Evolutionary conservation across 2,113 vertebrate genomes (phyloP).

Genomic region (Gallinago paraguaiae): DNA sequence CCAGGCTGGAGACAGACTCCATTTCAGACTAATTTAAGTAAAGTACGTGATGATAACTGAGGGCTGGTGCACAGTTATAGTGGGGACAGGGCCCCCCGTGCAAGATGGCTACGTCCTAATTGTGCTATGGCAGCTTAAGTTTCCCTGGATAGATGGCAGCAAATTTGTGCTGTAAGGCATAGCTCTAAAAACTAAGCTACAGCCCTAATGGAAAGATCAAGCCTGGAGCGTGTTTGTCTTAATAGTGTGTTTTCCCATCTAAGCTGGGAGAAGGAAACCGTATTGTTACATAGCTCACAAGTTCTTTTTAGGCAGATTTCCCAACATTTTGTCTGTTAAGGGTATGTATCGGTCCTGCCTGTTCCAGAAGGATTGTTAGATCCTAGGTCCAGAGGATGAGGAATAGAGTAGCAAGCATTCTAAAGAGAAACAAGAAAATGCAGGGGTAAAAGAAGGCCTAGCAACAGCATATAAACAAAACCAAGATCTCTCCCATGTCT

Average conservation of each 20-base stretch:
- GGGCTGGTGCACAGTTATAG: neutral
- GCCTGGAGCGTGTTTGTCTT: neutral
- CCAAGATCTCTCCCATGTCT: neutral
- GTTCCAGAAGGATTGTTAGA: neutral
- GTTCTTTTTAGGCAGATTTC: neutral
- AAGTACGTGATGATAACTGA: conserved; percentile 14
- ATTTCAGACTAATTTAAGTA: conserved; percentile 59
- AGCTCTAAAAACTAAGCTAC: neutral
- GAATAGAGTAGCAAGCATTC: neutral
- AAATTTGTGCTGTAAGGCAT: neutral
- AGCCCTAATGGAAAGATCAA: neutral
- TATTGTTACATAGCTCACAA: neutral
- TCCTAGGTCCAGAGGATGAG: neutral
- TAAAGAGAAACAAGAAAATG: neutral
- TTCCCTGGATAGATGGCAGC: neutral
- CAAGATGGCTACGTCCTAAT: neutral
- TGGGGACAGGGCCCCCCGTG: neutral
- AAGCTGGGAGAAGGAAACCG: neutral
- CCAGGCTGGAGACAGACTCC: conserved; percentile 33
- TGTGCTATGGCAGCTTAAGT: neutral
- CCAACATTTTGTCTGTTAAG: neutral
- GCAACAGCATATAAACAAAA: neutral
- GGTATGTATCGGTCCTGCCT: neutral
- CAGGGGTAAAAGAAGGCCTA: neutral
- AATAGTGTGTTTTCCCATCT: neutral